Base-by-base conservation (phyloP, 1,140 invertebrate genomes). In the Lordiphosa collinella region DNA sequence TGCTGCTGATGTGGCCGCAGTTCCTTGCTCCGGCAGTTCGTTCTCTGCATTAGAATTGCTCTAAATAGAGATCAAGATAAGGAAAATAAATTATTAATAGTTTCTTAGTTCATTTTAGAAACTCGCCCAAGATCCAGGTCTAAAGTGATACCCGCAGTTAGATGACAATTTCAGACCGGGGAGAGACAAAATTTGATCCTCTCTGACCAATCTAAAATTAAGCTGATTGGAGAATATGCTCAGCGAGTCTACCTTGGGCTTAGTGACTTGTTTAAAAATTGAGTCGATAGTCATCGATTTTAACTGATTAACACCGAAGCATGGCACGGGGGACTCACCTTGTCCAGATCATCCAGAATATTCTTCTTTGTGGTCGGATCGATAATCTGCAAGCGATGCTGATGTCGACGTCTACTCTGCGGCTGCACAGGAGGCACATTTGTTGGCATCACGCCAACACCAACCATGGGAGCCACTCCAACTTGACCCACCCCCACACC, bases 301-400 rank as follows among this genome's bases (percentile, higher is more conserved):
- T n/a, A n/a, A n/a, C 18, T 22, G 18, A 22, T 18, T 18, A 4
- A 18, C 2, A 4, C 2, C 3, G 16, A 4, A 3, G 16, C 16
- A 4, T 18, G 16, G 16, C 16, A 18, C 3, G 2, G 16, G 3
- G 16, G 4, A 62, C 56, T 16, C 57, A 71, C 85, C 72, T 88
- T 86, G 43, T 74, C 82, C 4, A 80, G 47, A 51, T 88, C 86
- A 34, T 88, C 86, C 4, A 88, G 74, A 18, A 88, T 88, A 68
- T 88, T 85, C 35, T 85, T 88, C 11, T 76, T 68, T 11, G 86
- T 88, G 16, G 53, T 13, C 4, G 86, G 86, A 66, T 88, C 68
- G 10, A 88, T 88, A 8, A 88, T 88, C 18, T 74, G 68, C 31
- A 88, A 49, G 3, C 84, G 78, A 46, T 88, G 78, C 32, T 75